Evolutionary conservation across 2,797 vertebrate genomes (phyloP), one percentile per base, ranked within the genome.

Genomic region (Acanthopagrus latus): DNA sequence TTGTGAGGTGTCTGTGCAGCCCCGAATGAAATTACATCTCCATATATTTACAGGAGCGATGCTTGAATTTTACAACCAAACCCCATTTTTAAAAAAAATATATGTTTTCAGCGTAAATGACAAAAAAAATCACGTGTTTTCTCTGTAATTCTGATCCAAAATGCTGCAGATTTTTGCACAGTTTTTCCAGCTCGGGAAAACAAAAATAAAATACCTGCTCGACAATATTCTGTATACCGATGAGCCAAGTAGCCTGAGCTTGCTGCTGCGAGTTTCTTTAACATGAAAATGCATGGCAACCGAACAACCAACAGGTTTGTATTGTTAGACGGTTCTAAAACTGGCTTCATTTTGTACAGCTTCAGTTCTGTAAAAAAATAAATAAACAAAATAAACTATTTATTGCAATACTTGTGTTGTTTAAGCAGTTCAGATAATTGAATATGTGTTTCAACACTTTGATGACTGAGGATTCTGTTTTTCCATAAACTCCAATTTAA

Each of bases 121-220:
- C 25, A 60, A 41, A 65, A 65, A 41, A 65, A 65, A 27, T 82
- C 21, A 21, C 5, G 59, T 63, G 9, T 0, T 84, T 86, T 74
- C 58, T 83, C 74, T 80, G 48, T 67, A 5, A 52, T 55, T 83
- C 85, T 47, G 47, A 88, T 91, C 77, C 64, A 70, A 88, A 91
- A 92, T 91, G 89, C 92, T 93, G 93, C 92, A 88, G 58, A 78
- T 80, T 94, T 93, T 93, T 93, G 91, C 94, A 94, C 92, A 91
- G 54, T 78, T 89, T 89, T 91, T 84, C 82, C 74, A 78, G 51
- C 17, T 78, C 60, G 78, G 80, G 27, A 74, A 89, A 84, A 84
- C 50, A 81, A 81, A 78, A 76, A 44, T 1, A 54, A 62, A 66
- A 80, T 33, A 78, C 41, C 56, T 80, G 86, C 88, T 91, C 85